Evolutionary conservation across 1,140 invertebrate species (phyloP), one percentile per base, ranked within the genome.

Genomic region (Drosophila nigrodunni): DNA sequence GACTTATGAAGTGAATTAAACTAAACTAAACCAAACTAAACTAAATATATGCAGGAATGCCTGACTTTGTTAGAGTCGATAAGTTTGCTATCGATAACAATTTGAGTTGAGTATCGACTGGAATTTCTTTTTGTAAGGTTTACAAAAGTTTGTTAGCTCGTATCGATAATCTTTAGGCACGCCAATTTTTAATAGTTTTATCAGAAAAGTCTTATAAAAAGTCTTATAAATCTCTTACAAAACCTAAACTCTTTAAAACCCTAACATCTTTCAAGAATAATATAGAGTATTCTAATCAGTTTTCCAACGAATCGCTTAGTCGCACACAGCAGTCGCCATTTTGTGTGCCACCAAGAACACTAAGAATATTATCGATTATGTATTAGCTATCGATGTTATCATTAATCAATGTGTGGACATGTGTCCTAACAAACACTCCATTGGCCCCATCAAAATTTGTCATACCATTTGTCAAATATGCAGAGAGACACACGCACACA

Each of bases 391-490:
- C 44, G 37, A n/a, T 39, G 35, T 50, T 57, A 62, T 74, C 43
- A 74, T 74, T 74, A 62, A 74, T 74, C 66, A 70, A 74, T 55
- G 49, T 47, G 25, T 13, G 54, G 43, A 44, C 37, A 9, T 58
- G 15, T 7, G 55, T 7, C 59, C 37, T 39, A 39, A 8, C n/a
- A 61, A 13, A 13, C 30, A 47, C 10, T 6, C 4, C 47, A 21
- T 52, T 57, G 58, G 62, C 52, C 43, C 25, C 50, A 70, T 70
- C 58, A 47, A 61, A 74, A 43, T 70, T 57, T 62, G 58, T 50
- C 37, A 57, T 70, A 37, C 50, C 66, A 71, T 75, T 72, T 75
- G 68, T 65, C 68, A 71, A 75, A 64, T 44, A 59, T 60, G 18
- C 67, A 65, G 68, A 64, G 54, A 65, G 25, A 35, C 10, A 21